phyloP scores from a whole-genome alignment of 2,113 vertebrate genomes.

The Aptenodytes forsteri region DNA sequence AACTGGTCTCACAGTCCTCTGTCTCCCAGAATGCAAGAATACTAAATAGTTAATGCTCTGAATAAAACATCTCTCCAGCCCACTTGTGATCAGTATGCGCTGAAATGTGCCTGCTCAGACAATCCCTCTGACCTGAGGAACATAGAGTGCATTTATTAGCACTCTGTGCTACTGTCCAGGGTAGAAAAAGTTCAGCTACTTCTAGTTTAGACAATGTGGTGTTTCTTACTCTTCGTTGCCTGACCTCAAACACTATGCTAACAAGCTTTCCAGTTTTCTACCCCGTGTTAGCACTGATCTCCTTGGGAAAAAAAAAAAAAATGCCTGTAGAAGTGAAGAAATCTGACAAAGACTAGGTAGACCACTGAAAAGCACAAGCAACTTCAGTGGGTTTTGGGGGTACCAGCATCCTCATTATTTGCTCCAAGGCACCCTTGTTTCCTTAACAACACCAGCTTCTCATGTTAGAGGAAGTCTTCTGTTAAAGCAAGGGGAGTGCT shows the following conservation, averaged over 20 bases:
- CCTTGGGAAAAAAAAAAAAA: no score
- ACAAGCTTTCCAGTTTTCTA: background rate
- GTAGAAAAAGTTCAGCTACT: background rate
- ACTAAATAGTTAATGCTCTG: constrained; percentile 50
- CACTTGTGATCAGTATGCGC: background rate
- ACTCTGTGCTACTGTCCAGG: background rate
- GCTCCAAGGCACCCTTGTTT: background rate
- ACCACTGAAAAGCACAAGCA: background rate
- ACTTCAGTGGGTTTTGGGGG: background rate
- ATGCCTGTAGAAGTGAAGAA: background rate
- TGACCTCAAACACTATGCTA: background rate
- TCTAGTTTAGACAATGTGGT: background rate
- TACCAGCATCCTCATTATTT: background rate
- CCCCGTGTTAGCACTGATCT: background rate
- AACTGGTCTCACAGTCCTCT: background rate
- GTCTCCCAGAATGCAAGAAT: background rate
- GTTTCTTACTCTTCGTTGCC: background rate
- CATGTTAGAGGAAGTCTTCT: background rate
- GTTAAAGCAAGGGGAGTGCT: background rate
- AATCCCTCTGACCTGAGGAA: background rate
- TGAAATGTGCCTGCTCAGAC: constrained; percentile 19
- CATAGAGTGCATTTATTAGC: background rate
- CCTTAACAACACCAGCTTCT: background rate
- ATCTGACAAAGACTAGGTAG: background rate
- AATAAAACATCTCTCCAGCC: constrained; percentile 37